Base-by-base conservation (phyloP, 2,888 invertebrate genomes). In the Uloborus plumipes region DNA sequence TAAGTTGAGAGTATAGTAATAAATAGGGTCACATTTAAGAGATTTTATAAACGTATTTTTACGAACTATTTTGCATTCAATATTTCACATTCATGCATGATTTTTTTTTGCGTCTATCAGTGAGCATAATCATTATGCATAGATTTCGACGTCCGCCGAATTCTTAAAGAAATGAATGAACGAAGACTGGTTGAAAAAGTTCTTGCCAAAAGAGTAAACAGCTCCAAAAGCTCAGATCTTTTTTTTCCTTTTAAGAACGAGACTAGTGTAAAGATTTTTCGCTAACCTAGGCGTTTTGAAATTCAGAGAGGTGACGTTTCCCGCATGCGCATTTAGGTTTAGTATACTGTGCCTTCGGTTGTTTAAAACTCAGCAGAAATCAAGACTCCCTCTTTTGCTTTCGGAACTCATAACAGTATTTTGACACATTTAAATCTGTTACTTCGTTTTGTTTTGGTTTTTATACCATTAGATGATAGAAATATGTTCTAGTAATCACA, bases 81-180 rank as follows among this genome's bases (percentile, higher is more conserved):
- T 55, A 80, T 80, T 80, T 80, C 73, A 74, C 74, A 66, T 67
- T 26, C 47, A 14, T 53, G 62, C 18, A 31, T 18, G 18, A 58
- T 11, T 62, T 58, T 70, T 64, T 20, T 47, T n/a, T n/a, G n/a
- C 6, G 69, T 80, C 1, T 69, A 80, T 74, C 73, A 80, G 73
- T 62, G 73, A 80, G 74, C 74, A 80, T 20, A 53, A 64, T 6
- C 62, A 62, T 74, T 80, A 74, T 80, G 80, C 69, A 69, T 62
- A 67, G 74, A 80, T 80, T 80, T 73, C 62, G 74, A 80, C 69
- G 64, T 69, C 74, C 80, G 69, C 69, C 80, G 73, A 80, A 67
- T 39, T 74, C 69, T 62, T 50, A 55, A 74, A 80, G 61, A 55
- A 65, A 49, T 65, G 22, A 18, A 47, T 62, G 50, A 55, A 49